Percentiles rank a stretch among this genome's conserved stretches.
Conservation (phyloP, 1,140 invertebrate species). For the Drosophila murphyi region DNA sequence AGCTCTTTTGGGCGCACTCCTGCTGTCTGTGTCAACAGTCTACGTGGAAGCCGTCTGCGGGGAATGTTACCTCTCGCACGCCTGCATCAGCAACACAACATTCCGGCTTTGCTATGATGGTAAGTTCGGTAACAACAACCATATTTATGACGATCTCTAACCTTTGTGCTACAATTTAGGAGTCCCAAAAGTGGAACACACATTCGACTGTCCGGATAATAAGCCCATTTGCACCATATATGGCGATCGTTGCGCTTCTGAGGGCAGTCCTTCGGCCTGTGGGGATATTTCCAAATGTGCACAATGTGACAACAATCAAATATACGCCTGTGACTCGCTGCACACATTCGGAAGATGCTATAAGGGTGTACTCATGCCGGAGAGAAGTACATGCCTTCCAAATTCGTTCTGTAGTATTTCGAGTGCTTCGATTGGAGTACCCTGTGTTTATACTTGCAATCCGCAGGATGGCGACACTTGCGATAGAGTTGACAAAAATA, state of each 20-base stretch:
- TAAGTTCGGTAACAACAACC: constrained; percentile 20
- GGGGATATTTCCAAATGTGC: constrained; percentile 54
- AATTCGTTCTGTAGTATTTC: constrained; percentile 36
- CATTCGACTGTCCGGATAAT: constrained; percentile 25
- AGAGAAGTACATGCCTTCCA: constrained; percentile 11
- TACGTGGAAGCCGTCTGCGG: constrained; percentile 56
- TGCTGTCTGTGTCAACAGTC: constrained; percentile 1
- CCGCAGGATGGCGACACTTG: constrained; percentile 25
- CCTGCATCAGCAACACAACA: constrained; percentile 50
- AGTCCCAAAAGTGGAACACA: constrained; percentile 6
- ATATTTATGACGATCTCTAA: neutral
- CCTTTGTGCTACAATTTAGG: constrained; percentile 6
- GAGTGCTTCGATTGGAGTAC: neutral
- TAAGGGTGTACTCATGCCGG: neutral
- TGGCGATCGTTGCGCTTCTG: constrained; percentile 35
- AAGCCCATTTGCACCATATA: constrained; percentile 54
- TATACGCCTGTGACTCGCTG: constrained; percentile 62
- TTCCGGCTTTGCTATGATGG: constrained; percentile 60
- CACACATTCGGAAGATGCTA: constrained; percentile 52
- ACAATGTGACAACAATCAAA: constrained; percentile 10
- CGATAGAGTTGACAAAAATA: constrained; percentile 40
- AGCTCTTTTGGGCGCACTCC: constrained; percentile 17
- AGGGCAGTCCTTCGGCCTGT: constrained; percentile 17
- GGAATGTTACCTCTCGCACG: constrained; percentile 40
- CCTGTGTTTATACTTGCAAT: constrained; percentile 47